Percentiles rank a stretch among this genome's conserved stretches.
Conservation (phyloP, 2,113 vertebrate species). For the Paradoxurus hermaphroditus region DNA sequence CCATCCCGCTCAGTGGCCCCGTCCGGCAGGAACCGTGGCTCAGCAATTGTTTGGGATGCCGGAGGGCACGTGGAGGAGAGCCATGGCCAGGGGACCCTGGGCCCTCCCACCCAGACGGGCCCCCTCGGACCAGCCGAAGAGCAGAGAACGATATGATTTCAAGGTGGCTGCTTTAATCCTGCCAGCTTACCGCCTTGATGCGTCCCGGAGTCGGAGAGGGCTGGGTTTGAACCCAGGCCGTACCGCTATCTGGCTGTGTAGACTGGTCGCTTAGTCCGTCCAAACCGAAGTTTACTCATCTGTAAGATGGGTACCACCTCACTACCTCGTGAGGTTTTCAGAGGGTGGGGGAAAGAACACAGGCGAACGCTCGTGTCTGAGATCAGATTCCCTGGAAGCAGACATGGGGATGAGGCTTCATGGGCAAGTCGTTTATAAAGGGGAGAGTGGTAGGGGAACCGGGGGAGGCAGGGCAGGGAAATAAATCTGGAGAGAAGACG, state of each 20-base stretch:
- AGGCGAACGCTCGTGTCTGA: not conserved
- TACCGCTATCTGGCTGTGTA: not conserved
- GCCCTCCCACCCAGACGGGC: accelerated
- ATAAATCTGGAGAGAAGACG: not conserved
- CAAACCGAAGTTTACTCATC: not conserved
- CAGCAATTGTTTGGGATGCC: not conserved
- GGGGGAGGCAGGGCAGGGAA: not conserved
- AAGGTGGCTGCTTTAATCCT: not conserved
- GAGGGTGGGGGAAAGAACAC: not conserved
- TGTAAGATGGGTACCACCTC: not conserved
- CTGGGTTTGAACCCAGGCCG: not conserved
- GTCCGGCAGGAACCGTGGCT: not conserved
- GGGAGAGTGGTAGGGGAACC: not conserved
- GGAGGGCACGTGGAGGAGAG: not conserved
- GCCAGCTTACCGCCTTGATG: not conserved
- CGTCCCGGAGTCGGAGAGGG: not conserved
- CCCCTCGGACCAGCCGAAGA: too few relatives aligned
- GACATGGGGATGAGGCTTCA: too few relatives aligned
- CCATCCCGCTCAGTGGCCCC: accelerated
- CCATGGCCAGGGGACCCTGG: not conserved
- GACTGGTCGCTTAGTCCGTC: not conserved
- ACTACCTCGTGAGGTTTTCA: not conserved
- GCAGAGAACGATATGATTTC: not conserved
- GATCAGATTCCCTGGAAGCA: not conserved
- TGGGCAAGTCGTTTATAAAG: not conserved